Evolutionary conservation across 2,888 invertebrate genomes (phyloP).

Genomic region (Piscicola geometra): DNA sequence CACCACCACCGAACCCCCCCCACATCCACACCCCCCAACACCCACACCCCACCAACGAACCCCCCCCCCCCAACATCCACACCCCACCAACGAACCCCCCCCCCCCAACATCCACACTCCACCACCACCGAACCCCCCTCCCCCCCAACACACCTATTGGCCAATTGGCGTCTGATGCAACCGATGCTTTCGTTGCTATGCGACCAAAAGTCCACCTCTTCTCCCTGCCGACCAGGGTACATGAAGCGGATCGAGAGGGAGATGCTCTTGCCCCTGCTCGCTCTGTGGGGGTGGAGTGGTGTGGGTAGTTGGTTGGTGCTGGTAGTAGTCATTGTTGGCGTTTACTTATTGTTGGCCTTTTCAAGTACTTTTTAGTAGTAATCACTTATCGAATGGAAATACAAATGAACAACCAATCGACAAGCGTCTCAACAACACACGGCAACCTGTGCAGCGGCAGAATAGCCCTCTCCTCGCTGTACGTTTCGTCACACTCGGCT

Average conservation of each 20-base stretch:
- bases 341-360: too few species aligned
- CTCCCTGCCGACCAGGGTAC: conserved; percentile 70
- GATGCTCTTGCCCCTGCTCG: conserved; percentile 83
- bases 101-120: neutral
- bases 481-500: conserved; percentile 76
- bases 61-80: neutral
- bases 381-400: neutral
- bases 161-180: conserved; percentile 55
- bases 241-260: conserved; percentile 80
- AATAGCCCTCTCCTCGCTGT: conserved; percentile 76
- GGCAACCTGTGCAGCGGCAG: conserved; percentile 73
- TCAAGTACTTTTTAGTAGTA: too few species aligned
- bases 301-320: too few species aligned
- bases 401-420: neutral
- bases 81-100: neutral
- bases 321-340: too few species aligned
- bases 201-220: conserved; percentile 84
- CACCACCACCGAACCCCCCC: too few species aligned
- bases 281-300: conserved; percentile 63
- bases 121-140: neutral
- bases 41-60: too few species aligned
- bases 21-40: too few species aligned
- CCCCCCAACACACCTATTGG: conserved; percentile 42
- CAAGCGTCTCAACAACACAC: neutral
- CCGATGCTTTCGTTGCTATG: conserved; percentile 90